Evolutionary conservation across 2,113 vertebrate species (phyloP).

Genomic region (Rhinogobius similis): DNA sequence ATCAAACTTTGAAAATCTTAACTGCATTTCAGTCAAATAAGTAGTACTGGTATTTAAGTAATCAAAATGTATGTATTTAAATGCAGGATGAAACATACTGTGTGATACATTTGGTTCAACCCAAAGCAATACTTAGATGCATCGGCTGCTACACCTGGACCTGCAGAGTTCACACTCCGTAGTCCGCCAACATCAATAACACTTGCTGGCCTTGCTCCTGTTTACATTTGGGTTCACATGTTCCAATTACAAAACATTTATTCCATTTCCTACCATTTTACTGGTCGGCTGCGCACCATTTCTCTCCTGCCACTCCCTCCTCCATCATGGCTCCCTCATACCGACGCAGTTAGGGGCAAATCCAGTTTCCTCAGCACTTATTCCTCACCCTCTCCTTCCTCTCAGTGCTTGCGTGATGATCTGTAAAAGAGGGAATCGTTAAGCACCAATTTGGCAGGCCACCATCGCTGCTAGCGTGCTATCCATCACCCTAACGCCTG

Average conservation of each 20-base stretch:
- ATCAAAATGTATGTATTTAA: too few relatives aligned
- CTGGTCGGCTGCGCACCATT: conserved; percentile 39
- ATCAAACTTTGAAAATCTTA: too few relatives aligned
- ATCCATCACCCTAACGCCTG: conserved; percentile 53
- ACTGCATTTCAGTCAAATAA: too few relatives aligned
- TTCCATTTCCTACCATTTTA: conserved; percentile 31
- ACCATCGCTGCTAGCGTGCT: conserved; percentile 24
- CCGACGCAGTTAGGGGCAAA: conserved; percentile 20
- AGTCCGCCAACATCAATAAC: not conserved
- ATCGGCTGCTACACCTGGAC: not conserved
- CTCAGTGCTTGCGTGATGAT: conserved; percentile 48
- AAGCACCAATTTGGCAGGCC: conserved; percentile 59
- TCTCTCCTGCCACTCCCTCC: conserved; percentile 16
- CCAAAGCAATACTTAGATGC: not conserved
- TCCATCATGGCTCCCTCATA: conserved; percentile 36
- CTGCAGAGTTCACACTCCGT: not conserved
- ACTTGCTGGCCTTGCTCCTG: not conserved
- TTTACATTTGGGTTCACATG: conserved; percentile 34
- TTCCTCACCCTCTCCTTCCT: conserved; percentile 20
- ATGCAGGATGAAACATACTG: too few relatives aligned
- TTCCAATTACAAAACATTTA: conserved; percentile 35
- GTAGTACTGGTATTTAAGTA: too few relatives aligned
- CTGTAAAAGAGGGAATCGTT: conserved; percentile 63
- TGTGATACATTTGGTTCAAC: too few relatives aligned
- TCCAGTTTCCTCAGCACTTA: conserved; percentile 9